Conservation (phyloP, 2,888 invertebrate species). For the Scaptomyza parva region DNA sequence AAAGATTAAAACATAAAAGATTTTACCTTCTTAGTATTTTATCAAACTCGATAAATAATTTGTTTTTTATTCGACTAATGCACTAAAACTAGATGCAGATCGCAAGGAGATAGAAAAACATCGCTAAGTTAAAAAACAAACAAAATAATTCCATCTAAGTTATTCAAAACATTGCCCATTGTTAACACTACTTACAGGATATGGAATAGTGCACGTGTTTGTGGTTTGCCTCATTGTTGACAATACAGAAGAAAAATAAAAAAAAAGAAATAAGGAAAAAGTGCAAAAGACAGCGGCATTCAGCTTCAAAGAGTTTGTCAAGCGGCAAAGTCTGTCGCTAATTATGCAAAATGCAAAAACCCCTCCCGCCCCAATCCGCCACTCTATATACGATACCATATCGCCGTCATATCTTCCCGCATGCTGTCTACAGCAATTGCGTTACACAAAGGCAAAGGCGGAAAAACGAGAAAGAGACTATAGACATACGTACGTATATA, state of each 20-base stretch:
- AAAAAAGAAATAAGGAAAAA: constrained; percentile 2
- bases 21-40: too few relatives aligned
- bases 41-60: too few relatives aligned
- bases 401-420: constrained; percentile 54
- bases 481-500: too few relatives aligned
- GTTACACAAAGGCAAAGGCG: constrained; percentile 71
- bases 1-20: too few relatives aligned
- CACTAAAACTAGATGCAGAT: too few relatives aligned
- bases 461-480: constrained; percentile 48
- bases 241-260: constrained; percentile 1
- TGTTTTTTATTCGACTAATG: too few relatives aligned
- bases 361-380: background rate
- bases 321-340: constrained; percentile 80
- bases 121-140: too few relatives aligned
- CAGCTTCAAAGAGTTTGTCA: constrained; percentile 80
- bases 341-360: constrained; percentile 69
- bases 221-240: constrained; percentile 45
- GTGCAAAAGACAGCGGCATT: constrained; percentile 40
- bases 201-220: constrained; percentile 65
- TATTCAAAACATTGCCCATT: background rate
- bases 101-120: too few relatives aligned
- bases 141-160: too few relatives aligned
- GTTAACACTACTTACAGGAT: constrained; percentile 3
- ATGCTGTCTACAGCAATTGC: constrained; percentile 71
- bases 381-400: background rate